phyloP scores from a whole-genome alignment of 1,140 invertebrate genomes.

The Eumaeus atala region DNA sequence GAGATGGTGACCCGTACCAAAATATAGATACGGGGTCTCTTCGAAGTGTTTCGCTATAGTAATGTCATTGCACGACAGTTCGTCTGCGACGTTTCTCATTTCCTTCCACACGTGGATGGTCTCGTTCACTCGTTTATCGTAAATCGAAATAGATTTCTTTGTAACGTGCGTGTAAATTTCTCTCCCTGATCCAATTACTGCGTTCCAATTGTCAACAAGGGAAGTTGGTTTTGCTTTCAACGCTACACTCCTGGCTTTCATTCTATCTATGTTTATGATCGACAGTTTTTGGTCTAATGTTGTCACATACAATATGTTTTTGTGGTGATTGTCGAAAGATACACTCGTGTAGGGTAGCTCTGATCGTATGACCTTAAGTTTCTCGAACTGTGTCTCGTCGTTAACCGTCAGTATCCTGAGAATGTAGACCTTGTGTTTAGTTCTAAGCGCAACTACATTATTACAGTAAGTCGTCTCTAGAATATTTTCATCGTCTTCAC shows the following conservation, averaged over 20 bases:
- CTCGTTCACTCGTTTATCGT: constrained; percentile 51
- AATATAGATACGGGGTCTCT: constrained; percentile 36
- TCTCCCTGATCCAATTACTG: constrained; percentile 40
- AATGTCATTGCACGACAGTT: constrained; percentile 47
- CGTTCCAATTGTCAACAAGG: constrained; percentile 52
- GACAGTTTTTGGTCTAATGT: constrained; percentile 42
- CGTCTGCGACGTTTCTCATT: constrained; percentile 39
- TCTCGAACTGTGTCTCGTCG: constrained; percentile 34
- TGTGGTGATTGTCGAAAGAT: constrained; percentile 55
- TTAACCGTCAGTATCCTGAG: constrained; percentile 34
- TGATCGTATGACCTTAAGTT: constrained; percentile 43
- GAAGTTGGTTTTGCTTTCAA: constrained; percentile 31
- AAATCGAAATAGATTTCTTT: constrained; percentile 38
- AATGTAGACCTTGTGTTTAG: constrained; percentile 48
- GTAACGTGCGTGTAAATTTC: constrained; percentile 41
- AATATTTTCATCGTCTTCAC: constrained; percentile 40
- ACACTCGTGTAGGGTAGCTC: constrained; percentile 49
- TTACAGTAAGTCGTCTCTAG: constrained; percentile 48
- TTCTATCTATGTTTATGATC: constrained; percentile 55
- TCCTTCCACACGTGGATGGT: constrained; percentile 34
- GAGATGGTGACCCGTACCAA: constrained; percentile 53
- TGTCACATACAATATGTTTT: constrained; percentile 54
- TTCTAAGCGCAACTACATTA: constrained; percentile 46
- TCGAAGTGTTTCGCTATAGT: constrained; percentile 38
- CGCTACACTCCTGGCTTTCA: constrained; percentile 41